Evolutionary conservation across 1,140 invertebrate species (phyloP), one percentile per base, ranked within the genome.

Genomic region (Leptinotarsa texana): DNA sequence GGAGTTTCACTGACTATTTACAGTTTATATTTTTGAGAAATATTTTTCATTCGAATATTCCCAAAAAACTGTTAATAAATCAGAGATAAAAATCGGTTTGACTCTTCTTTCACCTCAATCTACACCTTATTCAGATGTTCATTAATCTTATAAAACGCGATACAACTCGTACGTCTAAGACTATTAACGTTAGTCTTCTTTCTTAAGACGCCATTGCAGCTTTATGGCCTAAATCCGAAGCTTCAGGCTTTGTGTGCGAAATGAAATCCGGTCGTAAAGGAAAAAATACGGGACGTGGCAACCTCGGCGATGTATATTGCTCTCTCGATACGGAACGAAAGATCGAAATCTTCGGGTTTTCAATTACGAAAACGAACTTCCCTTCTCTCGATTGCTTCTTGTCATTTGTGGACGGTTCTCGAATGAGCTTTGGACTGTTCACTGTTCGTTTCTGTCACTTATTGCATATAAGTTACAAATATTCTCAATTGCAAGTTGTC

Each of bases 221-320:
- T 66, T 66, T 66, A 66, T 66, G 21, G 21, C 22, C 63, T n/a
- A 13, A n/a, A 66, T 22, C 22, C 27, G 4, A 66, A 66, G 27
- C 21, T n/a, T 8, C 27, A 15, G 22, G 63, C 63, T 33, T 24
- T 66, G 21, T 33, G 63, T 11, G 63, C 27, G 5, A 33, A 22
- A 66, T 66, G 27, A 66, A 66, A 66, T 66, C 21, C 3, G 21
- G 27, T 66, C 63, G 63, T 66, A 66, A 66, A 66, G 63, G 51
- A 66, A 22, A 62, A 66, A 66, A 24, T 66, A 66, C 63, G 24
- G 27, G 63, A 66, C 17, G 21, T 66, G 63, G 63, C 63, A 66
- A 66, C 63, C 63, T 22, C 27, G 63, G 27, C 0, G 13, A 66
- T 22, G 63, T 66, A 66, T 24, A 66, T 66, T 66, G 63, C 24